Evolutionary conservation across 2,888 invertebrate genomes (phyloP), one percentile per base, ranked within the genome.

Genomic region (Idaea biselata): DNA sequence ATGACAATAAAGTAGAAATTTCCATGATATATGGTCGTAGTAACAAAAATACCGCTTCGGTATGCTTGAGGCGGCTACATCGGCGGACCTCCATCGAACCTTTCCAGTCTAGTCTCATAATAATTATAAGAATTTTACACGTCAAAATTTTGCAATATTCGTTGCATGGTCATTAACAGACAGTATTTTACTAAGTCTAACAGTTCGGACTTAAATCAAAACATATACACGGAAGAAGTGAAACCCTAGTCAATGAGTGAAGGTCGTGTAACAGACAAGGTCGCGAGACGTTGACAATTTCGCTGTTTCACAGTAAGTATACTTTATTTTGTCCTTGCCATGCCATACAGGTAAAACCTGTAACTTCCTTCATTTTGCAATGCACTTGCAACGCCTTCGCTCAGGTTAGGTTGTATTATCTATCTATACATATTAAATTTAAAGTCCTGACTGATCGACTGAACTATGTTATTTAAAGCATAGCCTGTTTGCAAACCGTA

Each of bases 191-290:
- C 14, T 11, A 7, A 1, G 0, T 44, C 8, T 7, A 1, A 44
- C 11, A 44, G 14, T 8, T 44, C n/a, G n/a, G n/a, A n/a, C n/a
- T n/a, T n/a, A n/a, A 44, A 8, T 55, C 60, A 66, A 65, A 18
- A 59, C 65, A 62, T 44, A 44, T 14, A 44, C 14, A 44, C 44
- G 44, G 44, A 44, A 44, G 44, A 25, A 44, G 44, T 44, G 44
- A 44, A 44, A 44, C 11, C 7, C 8, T 44, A 44, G 44, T 14
- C 44, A 44, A 44, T 44, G 44, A 44, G 44, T 44, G 14, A 14
- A 44, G 44, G 44, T 44, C 11, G 3, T 14, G 11, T 14, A 11
- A 44, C 44, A 44, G 44, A 44, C 44, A 44, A 44, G 44, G 44
- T 44, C 14, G 44, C 44, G 44, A 44, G 11, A 44, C 44, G 14